Evolutionary conservation across 1,140 invertebrate genomes (phyloP).

Genomic region (Megalopta genalis): DNA sequence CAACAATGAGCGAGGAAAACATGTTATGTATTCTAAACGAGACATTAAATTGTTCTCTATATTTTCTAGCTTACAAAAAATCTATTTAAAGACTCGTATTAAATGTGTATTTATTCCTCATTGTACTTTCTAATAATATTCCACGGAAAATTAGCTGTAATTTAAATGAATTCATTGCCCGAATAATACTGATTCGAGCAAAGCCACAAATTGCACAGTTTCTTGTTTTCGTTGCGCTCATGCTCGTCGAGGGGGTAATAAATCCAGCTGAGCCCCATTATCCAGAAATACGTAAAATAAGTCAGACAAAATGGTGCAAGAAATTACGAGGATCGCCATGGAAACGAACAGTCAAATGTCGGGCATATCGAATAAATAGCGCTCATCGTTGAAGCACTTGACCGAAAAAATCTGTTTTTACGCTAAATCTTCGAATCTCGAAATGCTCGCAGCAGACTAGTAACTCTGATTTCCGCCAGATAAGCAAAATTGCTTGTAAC

Average conservation of each 20-base stretch:
- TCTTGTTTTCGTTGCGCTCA: background rate
- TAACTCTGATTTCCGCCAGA: background rate
- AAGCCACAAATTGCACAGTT: background rate
- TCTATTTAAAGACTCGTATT: too few species aligned
- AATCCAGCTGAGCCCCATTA: slow-evolving; percentile 25
- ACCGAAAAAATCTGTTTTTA: slow-evolving; percentile 44
- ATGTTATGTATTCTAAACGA: background rate
- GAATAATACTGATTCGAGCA: background rate
- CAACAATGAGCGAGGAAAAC: background rate
- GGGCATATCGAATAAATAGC: background rate
- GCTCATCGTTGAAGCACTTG: slow-evolving; percentile 29
- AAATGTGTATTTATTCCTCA: too few species aligned
- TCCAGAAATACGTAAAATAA: slow-evolving; percentile 27
- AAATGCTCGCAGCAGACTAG: slow-evolving; percentile 5
- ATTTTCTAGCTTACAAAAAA: background rate
- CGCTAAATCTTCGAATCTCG: background rate
- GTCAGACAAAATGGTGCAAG: slow-evolving; percentile 15
- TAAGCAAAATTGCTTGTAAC: too few species aligned
- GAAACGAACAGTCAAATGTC: background rate
- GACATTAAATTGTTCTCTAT: background rate
- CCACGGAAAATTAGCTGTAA: background rate
- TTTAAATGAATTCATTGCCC: background rate
- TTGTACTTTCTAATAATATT: too few species aligned
- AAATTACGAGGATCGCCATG: background rate
- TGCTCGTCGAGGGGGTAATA: background rate